Conservation (phyloP, 2,888 invertebrate genomes). For the Chymomyza amoena region DNA sequence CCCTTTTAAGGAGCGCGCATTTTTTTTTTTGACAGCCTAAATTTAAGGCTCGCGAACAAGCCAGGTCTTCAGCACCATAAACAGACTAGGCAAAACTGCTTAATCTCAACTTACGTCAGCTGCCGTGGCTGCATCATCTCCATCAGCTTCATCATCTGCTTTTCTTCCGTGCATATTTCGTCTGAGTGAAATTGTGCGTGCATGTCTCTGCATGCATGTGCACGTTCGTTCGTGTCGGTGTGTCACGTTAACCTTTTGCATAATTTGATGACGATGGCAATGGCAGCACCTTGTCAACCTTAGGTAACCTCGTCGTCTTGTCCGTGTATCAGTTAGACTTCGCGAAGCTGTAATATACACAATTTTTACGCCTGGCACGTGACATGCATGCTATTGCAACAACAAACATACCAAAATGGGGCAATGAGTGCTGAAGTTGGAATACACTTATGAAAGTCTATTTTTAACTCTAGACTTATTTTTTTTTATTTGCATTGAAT, state of each 20-base stretch:
- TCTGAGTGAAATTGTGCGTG: too few relatives aligned
- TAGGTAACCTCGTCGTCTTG: too few relatives aligned
- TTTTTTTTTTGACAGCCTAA: not conserved
- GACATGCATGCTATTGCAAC: not conserved
- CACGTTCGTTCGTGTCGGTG: conserved; percentile 24
- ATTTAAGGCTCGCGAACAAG: not conserved
- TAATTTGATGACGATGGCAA: conserved; percentile 40
- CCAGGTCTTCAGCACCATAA: too few relatives aligned
- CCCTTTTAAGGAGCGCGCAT: conserved; percentile 33
- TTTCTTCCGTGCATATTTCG: too few relatives aligned
- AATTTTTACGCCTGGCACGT: not conserved
- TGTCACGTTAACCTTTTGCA: conserved; percentile 49
- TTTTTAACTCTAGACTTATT: too few relatives aligned
- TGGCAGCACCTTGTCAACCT: not conserved
- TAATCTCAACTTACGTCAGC: too few relatives aligned
- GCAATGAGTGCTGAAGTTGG: too few relatives aligned
- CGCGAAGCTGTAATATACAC: not conserved
- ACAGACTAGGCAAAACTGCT: too few relatives aligned
- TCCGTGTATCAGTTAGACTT: not conserved
- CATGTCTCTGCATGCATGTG: conserved; percentile 29
- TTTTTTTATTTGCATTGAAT: too few relatives aligned
- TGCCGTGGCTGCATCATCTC: too few relatives aligned
- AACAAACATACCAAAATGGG: not conserved
- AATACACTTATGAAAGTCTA: too few relatives aligned
- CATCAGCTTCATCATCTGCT: too few relatives aligned